Conservation (phyloP, 2,888 invertebrate genomes). For the Amblyteles armatorius region DNA sequence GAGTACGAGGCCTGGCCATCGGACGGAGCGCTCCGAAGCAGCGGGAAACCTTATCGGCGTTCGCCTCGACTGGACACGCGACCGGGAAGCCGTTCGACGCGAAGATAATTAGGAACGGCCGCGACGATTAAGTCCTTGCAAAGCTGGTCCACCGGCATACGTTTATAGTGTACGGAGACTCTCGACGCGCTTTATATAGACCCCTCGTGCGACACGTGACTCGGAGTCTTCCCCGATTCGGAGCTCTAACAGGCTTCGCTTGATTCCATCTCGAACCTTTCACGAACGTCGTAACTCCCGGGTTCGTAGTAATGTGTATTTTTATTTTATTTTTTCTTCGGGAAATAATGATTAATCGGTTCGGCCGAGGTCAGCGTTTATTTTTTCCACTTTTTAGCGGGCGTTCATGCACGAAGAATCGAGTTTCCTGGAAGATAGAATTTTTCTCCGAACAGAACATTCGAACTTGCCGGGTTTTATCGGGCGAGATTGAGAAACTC, state of each 20-base stretch:
- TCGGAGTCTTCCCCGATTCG: neutral
- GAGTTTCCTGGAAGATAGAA: neutral
- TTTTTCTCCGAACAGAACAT: neutral
- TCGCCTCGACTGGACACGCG: slow-evolving; percentile 55
- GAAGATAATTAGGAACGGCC: slow-evolving; percentile 60
- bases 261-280: neutral
- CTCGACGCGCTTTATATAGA: slow-evolving; percentile 5
- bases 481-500: neutral
- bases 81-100: slow-evolving; percentile 54
- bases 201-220: slow-evolving; percentile 5
- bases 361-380: no score
- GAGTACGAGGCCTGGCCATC: slow-evolving; percentile 38
- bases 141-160: slow-evolving; percentile 42
- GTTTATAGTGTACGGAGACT: slow-evolving; percentile 1
- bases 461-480: neutral
- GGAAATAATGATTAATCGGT: no score
- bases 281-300: neutral
- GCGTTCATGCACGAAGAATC: neutral
- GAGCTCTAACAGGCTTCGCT: neutral
- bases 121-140: slow-evolving; percentile 60
- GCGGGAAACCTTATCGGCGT: slow-evolving; percentile 62
- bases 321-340: neutral
- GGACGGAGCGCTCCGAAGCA: neutral
- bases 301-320: neutral
- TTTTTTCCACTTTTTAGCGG: neutral